These are phyloP conservation scores for Orius insidiosus DNA, from an alignment of 1,140 invertebrate species.

Conservation along the genomic window DNA sequence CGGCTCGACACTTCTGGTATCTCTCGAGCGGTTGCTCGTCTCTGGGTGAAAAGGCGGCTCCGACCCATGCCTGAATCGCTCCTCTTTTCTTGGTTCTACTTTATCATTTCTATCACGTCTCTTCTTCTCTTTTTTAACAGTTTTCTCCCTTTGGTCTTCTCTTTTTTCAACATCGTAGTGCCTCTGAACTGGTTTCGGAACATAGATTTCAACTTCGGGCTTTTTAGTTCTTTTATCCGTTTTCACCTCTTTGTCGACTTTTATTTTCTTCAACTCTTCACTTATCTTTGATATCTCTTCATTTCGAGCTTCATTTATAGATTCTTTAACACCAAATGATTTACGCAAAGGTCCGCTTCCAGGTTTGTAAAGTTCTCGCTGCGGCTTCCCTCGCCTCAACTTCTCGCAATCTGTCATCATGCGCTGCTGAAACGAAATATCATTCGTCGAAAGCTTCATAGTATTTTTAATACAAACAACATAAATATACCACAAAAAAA, in stretches of 20 bases:
- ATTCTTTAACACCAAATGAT: conserved; percentile 5
- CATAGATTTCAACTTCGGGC: conserved; percentile 9
- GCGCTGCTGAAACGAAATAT: too few species aligned
- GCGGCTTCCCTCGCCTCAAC: conserved; percentile 18
- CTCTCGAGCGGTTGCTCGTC: not conserved
- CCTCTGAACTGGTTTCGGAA: conserved; percentile 5
- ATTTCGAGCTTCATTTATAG: not conserved
- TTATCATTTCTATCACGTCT: not conserved
- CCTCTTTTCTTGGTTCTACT: conserved; percentile 1
- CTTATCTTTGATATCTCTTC: conserved; percentile 5
- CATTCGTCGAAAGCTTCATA: too few species aligned
- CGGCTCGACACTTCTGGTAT: not conserved
- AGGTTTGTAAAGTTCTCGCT: conserved; percentile 23
- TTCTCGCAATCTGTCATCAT: conserved; percentile 8
- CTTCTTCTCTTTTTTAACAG: not conserved
- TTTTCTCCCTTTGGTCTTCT: not conserved
- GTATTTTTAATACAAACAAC: too few species aligned
- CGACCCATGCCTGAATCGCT: conserved; percentile 3
- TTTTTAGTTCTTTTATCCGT: conserved; percentile 1
- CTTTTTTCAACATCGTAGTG: not conserved
- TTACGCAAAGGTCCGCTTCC: conserved; percentile 22
- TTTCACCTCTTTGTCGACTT: not conserved
- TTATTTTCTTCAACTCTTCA: conserved; percentile 11
- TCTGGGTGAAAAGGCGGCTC: conserved; percentile 1
- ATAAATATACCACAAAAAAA: too few species aligned